Evolutionary conservation across 2,888 invertebrate genomes (phyloP).

Genomic region (Rhingia campestris): DNA sequence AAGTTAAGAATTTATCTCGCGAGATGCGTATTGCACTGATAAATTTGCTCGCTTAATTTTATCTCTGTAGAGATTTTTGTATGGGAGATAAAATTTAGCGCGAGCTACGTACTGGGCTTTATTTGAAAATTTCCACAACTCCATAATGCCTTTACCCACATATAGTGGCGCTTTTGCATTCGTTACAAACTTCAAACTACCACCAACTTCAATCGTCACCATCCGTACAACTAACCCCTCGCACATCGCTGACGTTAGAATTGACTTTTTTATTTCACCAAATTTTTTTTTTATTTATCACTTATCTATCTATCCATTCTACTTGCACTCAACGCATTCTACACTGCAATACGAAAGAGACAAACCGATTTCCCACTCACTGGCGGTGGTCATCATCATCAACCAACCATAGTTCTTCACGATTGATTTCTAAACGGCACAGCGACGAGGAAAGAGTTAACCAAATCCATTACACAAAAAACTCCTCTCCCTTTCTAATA

Average conservation of each 20-base stretch:
- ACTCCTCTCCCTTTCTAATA: slow-evolving; percentile 61
- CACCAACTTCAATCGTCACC: slow-evolving; percentile 11
- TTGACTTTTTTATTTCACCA: background rate
- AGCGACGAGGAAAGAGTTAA: slow-evolving; percentile 31
- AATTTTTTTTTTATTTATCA: slow-evolving; percentile 20
- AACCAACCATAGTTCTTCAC: slow-evolving; percentile 52
- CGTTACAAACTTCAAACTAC: background rate
- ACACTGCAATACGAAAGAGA: slow-evolving; percentile 22
- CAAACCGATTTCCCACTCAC: background rate
- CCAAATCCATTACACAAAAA: slow-evolving; percentile 4
- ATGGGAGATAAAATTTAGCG: no score
- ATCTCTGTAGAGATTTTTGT: no score
- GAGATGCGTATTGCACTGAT: no score
- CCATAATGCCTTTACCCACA: no score
- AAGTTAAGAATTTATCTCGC: no score
- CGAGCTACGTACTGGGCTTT: no score
- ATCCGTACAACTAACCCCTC: background rate
- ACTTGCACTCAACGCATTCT: slow-evolving; percentile 25
- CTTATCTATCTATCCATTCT: slow-evolving; percentile 13
- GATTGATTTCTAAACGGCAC: slow-evolving; percentile 64
- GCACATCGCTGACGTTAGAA: slow-evolving; percentile 42
- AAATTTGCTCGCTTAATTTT: no score
- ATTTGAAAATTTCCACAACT: no score
- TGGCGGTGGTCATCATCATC: slow-evolving; percentile 37
- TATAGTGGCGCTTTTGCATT: no score